Conservation (phyloP, 2,888 invertebrate genomes). For the Proisotoma minuta region DNA sequence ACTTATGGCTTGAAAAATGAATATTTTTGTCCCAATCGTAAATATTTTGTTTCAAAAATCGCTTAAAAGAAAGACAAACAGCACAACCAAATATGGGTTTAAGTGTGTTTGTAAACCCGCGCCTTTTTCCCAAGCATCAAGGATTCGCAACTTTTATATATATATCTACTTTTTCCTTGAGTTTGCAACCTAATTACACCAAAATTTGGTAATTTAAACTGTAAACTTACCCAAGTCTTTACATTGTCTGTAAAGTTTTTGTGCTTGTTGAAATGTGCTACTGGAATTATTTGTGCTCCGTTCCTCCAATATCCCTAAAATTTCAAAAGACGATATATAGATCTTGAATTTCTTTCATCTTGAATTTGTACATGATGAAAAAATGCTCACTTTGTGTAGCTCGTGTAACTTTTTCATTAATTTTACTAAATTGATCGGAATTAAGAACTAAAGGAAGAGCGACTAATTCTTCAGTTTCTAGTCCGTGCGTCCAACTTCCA, state of each 20-base stretch:
- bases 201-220: neutral
- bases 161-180: no score
- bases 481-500: constrained; percentile 23
- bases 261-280: constrained; percentile 8
- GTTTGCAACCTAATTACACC: no score
- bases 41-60: no score
- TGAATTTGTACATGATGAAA: neutral
- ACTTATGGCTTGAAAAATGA: neutral
- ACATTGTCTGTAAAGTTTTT: constrained; percentile 12
- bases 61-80: no score
- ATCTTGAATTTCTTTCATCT: neutral
- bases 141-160: no score
- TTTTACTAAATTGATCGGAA: constrained; percentile 32
- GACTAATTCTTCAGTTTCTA: neutral
- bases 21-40: neutral
- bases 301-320: constrained; percentile 1
- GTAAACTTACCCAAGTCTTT: constrained; percentile 14
- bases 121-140: neutral
- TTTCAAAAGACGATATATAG: neutral
- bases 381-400: constrained; percentile 26
- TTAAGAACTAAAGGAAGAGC: neutral
- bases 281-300: neutral
- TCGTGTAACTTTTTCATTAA: constrained; percentile 31
- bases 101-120: neutral
- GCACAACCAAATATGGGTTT: no score